phyloP scores from a whole-genome alignment of 1,140 invertebrate genomes.

The Tetragonula clypearis region DNA sequence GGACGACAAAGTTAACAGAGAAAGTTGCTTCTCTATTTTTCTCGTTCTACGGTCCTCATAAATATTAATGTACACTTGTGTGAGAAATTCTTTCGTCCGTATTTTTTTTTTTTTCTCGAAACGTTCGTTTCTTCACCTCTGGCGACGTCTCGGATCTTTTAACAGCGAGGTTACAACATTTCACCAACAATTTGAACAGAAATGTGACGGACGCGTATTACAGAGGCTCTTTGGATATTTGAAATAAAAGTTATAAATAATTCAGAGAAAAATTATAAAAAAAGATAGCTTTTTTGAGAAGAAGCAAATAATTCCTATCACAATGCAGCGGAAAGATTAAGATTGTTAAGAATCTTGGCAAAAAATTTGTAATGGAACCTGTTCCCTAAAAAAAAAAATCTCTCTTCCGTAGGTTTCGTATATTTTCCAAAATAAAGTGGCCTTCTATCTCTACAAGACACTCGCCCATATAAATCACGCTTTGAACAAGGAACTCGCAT shows the following conservation, averaged over 20 bases:
- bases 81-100: neutral
- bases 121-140: neutral
- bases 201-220: neutral
- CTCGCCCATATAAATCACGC: neutral
- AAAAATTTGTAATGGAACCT: too few relatives aligned
- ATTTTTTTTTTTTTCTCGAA: neutral
- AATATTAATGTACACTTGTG: conserved; percentile 13
- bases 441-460: neutral
- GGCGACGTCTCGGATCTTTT: neutral
- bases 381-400: neutral
- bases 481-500: neutral
- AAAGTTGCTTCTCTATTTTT: neutral
- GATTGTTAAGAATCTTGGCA: too few relatives aligned
- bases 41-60: conserved; percentile 1
- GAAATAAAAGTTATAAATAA: too few relatives aligned
- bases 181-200: neutral
- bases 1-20: neutral
- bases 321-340: too few relatives aligned
- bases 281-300: too few relatives aligned
- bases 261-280: too few relatives aligned
- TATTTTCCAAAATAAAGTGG: neutral
- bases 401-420: too few relatives aligned
- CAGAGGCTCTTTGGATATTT: too few relatives aligned
- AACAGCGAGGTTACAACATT: neutral
- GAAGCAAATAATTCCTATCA: too few relatives aligned